Conservation (phyloP, 2,797 vertebrate genomes). For the Sebastes jordani region DNA sequence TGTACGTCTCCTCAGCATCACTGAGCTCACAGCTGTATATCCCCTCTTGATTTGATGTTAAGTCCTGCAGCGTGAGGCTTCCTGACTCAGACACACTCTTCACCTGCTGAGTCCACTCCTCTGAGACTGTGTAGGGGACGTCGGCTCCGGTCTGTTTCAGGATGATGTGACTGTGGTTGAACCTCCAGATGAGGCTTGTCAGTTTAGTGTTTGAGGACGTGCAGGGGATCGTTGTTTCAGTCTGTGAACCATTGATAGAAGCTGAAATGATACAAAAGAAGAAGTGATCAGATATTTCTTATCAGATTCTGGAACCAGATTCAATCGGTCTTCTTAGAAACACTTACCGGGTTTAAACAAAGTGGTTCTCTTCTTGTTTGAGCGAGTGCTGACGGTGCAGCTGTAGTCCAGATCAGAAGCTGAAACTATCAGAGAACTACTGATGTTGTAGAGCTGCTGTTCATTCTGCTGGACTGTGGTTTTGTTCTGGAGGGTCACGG, state of each 20-base stretch:
- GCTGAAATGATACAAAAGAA: background rate
- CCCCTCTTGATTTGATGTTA: background rate
- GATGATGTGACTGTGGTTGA: conserved; percentile 35
- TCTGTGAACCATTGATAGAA: accelerated
- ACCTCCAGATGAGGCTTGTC: conserved; percentile 12
- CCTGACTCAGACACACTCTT: conserved; percentile 8
- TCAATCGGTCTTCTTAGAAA: background rate
- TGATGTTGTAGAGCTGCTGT: conserved; percentile 51
- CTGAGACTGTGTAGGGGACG: background rate
- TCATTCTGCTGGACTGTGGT: background rate
- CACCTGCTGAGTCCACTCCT: conserved; percentile 42
- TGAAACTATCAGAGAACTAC: conserved; percentile 3
- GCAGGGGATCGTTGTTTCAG: background rate
- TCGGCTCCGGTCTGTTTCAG: accelerated
- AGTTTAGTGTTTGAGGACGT: accelerated
- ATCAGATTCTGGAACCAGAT: background rate
- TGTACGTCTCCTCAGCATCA: background rate
- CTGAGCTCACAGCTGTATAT: conserved; percentile 18
- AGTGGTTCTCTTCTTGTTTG: background rate
- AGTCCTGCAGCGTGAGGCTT: conserved; percentile 3
- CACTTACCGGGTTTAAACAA: conserved; percentile 26
- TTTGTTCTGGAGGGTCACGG: accelerated
- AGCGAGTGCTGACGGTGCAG: background rate
- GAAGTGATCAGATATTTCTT: background rate
- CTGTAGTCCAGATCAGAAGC: background rate